Evolutionary conservation across 1,140 invertebrate species (phyloP).

Genomic region (Whitmania pigra): DNA sequence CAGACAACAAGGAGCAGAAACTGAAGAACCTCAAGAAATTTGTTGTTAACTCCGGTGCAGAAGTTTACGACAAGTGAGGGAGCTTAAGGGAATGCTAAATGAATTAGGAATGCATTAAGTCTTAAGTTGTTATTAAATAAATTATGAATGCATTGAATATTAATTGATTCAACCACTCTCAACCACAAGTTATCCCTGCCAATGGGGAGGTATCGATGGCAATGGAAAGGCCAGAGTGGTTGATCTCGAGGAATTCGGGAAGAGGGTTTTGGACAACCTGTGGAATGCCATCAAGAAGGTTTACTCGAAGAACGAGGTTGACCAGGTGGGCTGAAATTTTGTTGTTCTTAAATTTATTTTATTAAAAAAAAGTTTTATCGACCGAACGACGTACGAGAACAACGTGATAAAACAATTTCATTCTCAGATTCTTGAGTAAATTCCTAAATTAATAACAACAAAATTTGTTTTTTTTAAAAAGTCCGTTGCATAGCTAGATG

Average conservation of each 20-base stretch:
- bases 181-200: constrained; percentile 40
- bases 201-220: constrained; percentile 40
- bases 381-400: no score
- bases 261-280: constrained; percentile 38
- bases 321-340: no score
- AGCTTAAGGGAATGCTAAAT: no score
- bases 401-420: no score
- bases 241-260: constrained; percentile 41
- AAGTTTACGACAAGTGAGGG: constrained; percentile 39
- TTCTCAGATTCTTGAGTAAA: not conserved
- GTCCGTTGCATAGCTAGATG: no score
- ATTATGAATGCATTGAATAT: constrained; percentile 1
- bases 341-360: not conserved
- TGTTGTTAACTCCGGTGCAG: constrained; percentile 35
- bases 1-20: constrained; percentile 31
- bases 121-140: no score
- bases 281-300: constrained; percentile 38
- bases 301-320: constrained; percentile 31
- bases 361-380: no score
- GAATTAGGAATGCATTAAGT: not conserved
- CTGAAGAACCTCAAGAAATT: constrained; percentile 36
- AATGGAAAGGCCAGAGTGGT: constrained; percentile 35
- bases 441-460: not conserved
- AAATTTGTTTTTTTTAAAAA: no score
- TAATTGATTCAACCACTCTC: constrained; percentile 3